Percentiles rank a stretch among this genome's conserved stretches.
phyloP scores from a whole-genome alignment of 2,888 invertebrate genomes.

The Pseudoips prasinana region DNA sequence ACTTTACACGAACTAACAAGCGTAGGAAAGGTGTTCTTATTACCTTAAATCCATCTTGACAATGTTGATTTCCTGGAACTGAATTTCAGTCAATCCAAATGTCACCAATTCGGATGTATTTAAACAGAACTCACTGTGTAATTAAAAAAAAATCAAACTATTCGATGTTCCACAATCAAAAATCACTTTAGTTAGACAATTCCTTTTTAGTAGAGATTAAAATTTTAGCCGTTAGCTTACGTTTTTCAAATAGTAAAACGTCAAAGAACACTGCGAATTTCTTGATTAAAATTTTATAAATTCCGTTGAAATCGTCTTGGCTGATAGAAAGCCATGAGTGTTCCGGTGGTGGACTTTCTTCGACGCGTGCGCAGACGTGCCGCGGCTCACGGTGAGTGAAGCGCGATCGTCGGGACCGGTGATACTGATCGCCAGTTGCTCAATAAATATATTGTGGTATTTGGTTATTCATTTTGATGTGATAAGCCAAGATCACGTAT shows the following conservation, averaged over 20 bases:
- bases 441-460: constrained; percentile 31
- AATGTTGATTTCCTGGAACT: constrained; percentile 5
- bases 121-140: too few species aligned
- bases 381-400: constrained; percentile 59
- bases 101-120: constrained; percentile 29
- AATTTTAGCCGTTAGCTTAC: constrained; percentile 7
- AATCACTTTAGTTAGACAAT: constrained; percentile 47
- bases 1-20: too few species aligned
- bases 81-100: constrained; percentile 12
- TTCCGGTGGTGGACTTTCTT: constrained; percentile 60
- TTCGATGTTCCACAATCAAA: constrained; percentile 24
- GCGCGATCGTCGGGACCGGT: constrained; percentile 40
- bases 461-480: constrained; percentile 16
- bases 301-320: constrained; percentile 44
- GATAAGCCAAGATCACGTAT: too few species aligned
- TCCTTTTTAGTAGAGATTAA: constrained; percentile 22
- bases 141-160: constrained; percentile 4
- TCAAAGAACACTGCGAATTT: constrained; percentile 13
- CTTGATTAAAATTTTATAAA: constrained; percentile 32
- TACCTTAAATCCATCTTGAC: constrained; percentile 68
- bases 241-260: constrained; percentile 2
- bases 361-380: constrained; percentile 67
- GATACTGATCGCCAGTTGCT: constrained; percentile 40
- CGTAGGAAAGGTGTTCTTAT: too few species aligned
- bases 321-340: constrained; percentile 66